Percentiles rank a stretch among this genome's conserved stretches.
phyloP scores from a whole-genome alignment of 2,888 invertebrate species.

The Ypsolopha sequella region DNA sequence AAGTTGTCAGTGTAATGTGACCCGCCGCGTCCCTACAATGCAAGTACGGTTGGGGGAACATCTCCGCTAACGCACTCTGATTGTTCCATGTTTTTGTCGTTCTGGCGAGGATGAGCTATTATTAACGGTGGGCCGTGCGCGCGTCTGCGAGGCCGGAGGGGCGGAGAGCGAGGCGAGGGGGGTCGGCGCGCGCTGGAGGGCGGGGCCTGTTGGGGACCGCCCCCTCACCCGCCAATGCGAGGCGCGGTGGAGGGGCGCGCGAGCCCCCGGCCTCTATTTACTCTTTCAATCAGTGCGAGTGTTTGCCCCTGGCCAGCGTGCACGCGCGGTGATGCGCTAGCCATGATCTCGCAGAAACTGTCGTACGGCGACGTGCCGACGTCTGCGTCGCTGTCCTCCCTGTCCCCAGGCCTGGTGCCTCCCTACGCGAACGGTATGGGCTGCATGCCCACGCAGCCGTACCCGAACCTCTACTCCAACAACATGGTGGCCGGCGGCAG shows the following conservation, averaged over 20 bases:
- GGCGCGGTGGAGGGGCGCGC: slow-evolving; percentile 52
- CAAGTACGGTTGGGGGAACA: slow-evolving; percentile 26
- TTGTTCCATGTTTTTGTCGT: slow-evolving; percentile 67
- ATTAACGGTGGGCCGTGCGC: slow-evolving; percentile 30
- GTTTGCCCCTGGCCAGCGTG: slow-evolving; percentile 69
- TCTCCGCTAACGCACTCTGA: slow-evolving; percentile 60
- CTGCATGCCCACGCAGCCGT: slow-evolving; percentile 78
- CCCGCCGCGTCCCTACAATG: slow-evolving; percentile 31
- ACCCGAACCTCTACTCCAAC: slow-evolving; percentile 67
- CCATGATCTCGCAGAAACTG: slow-evolving; percentile 78
- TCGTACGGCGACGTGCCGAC: slow-evolving; percentile 77
- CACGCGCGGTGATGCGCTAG: slow-evolving; percentile 68
- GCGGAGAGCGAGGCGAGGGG: slow-evolving; percentile 21
- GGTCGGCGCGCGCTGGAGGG: slow-evolving; percentile 25
- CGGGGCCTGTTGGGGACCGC: slow-evolving; percentile 30
- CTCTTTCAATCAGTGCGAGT: slow-evolving; percentile 73
- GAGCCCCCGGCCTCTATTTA: slow-evolving; percentile 67
- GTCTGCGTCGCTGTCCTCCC: slow-evolving; percentile 76
- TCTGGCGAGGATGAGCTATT: slow-evolving; percentile 49
- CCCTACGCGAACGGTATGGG: slow-evolving; percentile 88
- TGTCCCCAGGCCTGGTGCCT: slow-evolving; percentile 81
- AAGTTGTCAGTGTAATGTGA: slow-evolving; percentile 6
- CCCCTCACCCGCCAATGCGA: slow-evolving; percentile 46
- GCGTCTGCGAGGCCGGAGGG: slow-evolving; percentile 18
- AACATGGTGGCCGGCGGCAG: slow-evolving; percentile 80